These are phyloP conservation scores for Philopotamus ludificatus DNA, from an alignment of 1,140 invertebrate species.

Conservation along the genomic window DNA sequence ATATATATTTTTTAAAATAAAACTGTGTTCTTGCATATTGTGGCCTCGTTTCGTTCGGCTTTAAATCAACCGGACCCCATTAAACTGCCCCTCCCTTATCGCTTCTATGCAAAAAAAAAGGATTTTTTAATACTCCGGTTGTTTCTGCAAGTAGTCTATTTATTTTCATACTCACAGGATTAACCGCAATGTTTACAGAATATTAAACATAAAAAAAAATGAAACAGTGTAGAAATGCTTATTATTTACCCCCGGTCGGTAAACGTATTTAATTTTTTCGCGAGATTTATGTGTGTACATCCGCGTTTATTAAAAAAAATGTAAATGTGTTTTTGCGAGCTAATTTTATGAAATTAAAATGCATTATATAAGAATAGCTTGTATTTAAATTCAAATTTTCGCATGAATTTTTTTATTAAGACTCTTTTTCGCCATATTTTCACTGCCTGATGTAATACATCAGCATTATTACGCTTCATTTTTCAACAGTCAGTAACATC, in stretches of 20 bases:
- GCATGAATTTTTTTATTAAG: not conserved
- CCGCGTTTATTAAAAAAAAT: too few species aligned
- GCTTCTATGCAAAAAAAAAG: not conserved
- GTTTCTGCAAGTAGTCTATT: conserved; percentile 3
- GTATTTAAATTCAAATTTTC: too few species aligned
- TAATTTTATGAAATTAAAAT: too few species aligned
- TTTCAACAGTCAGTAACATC: conserved; percentile 2
- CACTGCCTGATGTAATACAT: not conserved
- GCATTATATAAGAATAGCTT: too few species aligned
- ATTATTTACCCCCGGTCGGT: not conserved
- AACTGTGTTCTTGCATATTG: not conserved
- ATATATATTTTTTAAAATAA: too few species aligned
- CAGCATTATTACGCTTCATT: not conserved
- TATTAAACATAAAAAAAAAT: conserved; percentile 7
- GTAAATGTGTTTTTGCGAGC: too few species aligned
- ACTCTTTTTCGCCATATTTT: not conserved
- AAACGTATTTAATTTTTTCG: not conserved
- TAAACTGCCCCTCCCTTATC: not conserved
- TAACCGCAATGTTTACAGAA: conserved; percentile 9
- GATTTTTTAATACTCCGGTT: not conserved
- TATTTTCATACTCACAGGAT: conserved; percentile 5
- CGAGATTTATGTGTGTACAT: too few species aligned
- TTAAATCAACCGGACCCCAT: conserved; percentile 5
- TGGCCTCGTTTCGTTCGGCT: not conserved
- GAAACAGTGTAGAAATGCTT: not conserved